Conservation (phyloP, 1,140 invertebrate genomes). For the Aporrectodea caliginosa region DNA sequence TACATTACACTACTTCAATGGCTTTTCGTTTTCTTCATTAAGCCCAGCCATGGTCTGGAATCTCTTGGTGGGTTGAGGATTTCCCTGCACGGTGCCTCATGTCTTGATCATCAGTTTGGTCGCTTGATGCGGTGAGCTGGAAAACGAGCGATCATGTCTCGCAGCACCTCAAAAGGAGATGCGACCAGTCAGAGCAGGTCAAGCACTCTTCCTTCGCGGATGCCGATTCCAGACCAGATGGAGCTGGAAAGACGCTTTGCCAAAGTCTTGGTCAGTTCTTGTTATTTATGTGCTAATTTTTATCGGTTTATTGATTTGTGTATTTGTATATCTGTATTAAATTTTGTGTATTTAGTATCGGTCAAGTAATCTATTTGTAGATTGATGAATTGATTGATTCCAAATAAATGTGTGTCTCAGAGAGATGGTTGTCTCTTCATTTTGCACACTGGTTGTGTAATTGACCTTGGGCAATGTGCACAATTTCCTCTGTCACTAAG, state of each 20-base stretch:
- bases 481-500: no score
- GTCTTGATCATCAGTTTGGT: neutral
- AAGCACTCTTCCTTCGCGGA: conserved; percentile 36
- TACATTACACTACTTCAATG: no score
- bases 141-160: neutral
- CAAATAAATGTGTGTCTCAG: no score
- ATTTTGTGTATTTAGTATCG: neutral
- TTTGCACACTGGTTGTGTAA: no score
- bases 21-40: no score
- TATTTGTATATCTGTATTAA: neutral
- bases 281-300: neutral
- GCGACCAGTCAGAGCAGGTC: neutral
- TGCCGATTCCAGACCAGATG: conserved; percentile 78
- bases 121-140: neutral
- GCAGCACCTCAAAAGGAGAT: neutral
- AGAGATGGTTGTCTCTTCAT: no score
- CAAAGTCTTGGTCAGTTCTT: conserved; percentile 81
- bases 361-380: neutral
- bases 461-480: no score
- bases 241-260: conserved; percentile 87
- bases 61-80: no score
- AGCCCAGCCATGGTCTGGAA: no score
- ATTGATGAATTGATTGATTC: neutral
- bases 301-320: neutral
- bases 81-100: no score